Conservation (phyloP, 2,797 vertebrate species). For the Decapterus maruadsi region DNA sequence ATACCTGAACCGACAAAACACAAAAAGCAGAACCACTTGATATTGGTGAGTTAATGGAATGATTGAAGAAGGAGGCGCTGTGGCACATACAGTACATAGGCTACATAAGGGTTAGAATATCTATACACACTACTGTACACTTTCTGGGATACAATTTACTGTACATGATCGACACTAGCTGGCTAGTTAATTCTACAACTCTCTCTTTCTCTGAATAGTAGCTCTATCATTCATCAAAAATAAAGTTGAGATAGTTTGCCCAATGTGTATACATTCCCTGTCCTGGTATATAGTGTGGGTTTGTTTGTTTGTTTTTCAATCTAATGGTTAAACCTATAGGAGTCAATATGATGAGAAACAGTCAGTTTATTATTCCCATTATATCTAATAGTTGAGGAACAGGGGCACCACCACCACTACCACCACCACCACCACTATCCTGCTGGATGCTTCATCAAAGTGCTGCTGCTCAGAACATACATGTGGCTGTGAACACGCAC, state of each 20-base stretch:
- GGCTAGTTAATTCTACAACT: constrained; percentile 61
- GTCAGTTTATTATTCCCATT: constrained; percentile 57
- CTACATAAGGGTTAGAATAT: constrained; percentile 78
- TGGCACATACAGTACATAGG: constrained; percentile 79
- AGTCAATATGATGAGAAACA: constrained; percentile 65
- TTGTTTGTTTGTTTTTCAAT: constrained; percentile 5
- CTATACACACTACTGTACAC: constrained; percentile 77
- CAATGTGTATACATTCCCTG: constrained; percentile 78
- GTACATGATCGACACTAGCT: constrained; percentile 73
- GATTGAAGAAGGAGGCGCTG: constrained; percentile 79
- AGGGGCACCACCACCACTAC: constrained; percentile 37
- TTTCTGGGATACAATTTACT: constrained; percentile 69
- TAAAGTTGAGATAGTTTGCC: constrained; percentile 74
- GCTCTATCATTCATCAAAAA: constrained; percentile 78
- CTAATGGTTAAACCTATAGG: constrained; percentile 61
- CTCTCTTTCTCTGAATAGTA: constrained; percentile 71
- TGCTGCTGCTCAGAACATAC: constrained; percentile 79
- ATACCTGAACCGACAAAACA: constrained; percentile 57
- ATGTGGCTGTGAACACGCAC: constrained; percentile 47
- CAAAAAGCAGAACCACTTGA: constrained; percentile 57
- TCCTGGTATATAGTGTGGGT: constrained; percentile 44
- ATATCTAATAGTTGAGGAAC: constrained; percentile 49
- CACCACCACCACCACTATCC: constrained; percentile 35
- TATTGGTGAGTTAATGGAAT: constrained; percentile 77
- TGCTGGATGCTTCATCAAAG: constrained; percentile 73